Evolutionary conservation across 2,888 invertebrate genomes (phyloP).

Genomic region (Acronicta leporina): DNA sequence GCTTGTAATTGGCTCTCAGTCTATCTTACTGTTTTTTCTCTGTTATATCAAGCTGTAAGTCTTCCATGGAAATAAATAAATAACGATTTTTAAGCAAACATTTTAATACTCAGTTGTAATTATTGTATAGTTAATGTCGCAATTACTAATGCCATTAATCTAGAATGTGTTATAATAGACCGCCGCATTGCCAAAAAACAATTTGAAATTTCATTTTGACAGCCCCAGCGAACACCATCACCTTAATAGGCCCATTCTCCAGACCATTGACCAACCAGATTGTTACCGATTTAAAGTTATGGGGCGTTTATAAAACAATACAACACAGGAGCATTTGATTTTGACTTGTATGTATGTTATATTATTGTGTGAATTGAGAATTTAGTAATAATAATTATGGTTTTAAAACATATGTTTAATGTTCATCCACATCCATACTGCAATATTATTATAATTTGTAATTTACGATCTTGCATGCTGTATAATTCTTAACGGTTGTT

Average conservation of each 20-base stretch:
- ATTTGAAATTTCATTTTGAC: too few relatives aligned
- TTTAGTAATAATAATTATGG: constrained; percentile 39
- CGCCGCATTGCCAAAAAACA: too few relatives aligned
- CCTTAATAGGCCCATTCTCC: constrained; percentile 7
- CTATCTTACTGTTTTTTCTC: too few relatives aligned
- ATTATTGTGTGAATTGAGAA: constrained; percentile 44
- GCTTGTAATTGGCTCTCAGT: too few relatives aligned
- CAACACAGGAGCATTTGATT: constrained; percentile 39
- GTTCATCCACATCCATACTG: constrained; percentile 2
- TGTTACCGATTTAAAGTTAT: background rate
- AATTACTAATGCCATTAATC: too few relatives aligned
- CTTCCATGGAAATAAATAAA: too few relatives aligned
- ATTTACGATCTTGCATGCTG: constrained; percentile 18
- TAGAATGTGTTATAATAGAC: too few relatives aligned
- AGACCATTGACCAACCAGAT: background rate
- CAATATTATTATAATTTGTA: constrained; percentile 7
- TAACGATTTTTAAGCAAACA: too few relatives aligned
- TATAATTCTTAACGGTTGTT: constrained; percentile 35
- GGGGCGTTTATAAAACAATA: constrained; percentile 7
- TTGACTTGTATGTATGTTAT: constrained; percentile 37
- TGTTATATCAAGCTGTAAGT: too few relatives aligned
- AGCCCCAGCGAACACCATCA: too few relatives aligned
- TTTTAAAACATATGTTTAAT: constrained; percentile 27
- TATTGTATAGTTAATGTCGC: too few relatives aligned
- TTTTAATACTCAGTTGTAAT: too few relatives aligned